A percentile compares a stretch with the other conserved stretches of the same genome.
These are phyloP conservation scores for Diachrysia chrysitis DNA, from an alignment of 2,888 invertebrate genomes.

Conservation along the genomic window DNA sequence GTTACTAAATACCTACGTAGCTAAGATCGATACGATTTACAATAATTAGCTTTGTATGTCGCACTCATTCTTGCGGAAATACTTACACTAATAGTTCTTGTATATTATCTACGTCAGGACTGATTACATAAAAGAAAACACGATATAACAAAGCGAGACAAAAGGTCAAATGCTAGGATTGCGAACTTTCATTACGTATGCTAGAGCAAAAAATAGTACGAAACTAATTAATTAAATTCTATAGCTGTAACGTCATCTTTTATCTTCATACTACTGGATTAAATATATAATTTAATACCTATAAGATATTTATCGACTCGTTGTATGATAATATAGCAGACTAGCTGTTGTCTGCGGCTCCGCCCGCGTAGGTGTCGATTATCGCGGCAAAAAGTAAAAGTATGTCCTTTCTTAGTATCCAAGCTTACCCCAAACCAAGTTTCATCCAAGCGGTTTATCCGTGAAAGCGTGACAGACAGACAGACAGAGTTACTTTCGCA, in stretches of 20 bases:
- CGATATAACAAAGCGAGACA: slow-evolving; percentile 39
- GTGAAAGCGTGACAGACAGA: no score
- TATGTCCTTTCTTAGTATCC: no score
- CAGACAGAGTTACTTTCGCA: no score
- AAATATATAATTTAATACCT: slow-evolving; percentile 1
- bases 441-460: no score
- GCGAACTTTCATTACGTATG: slow-evolving; percentile 55
- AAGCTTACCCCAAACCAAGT: no score
- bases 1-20: not conserved
- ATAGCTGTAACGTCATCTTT: slow-evolving; percentile 24
- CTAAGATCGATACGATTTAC: not conserved
- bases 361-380: no score
- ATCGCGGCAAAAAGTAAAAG: no score
- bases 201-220: slow-evolving; percentile 26
- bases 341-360: not conserved
- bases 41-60: not conserved
- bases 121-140: slow-evolving; percentile 37
- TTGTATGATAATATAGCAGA: not conserved
- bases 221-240: slow-evolving; percentile 26
- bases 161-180: slow-evolving; percentile 52
- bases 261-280: slow-evolving; percentile 15
- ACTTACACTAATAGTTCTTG: slow-evolving; percentile 19
- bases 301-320: not conserved
- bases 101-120: slow-evolving; percentile 33
- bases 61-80: slow-evolving; percentile 17